Base-by-base conservation (phyloP, 2,113 vertebrate genomes). In the Neogobius melanostomus region DNA sequence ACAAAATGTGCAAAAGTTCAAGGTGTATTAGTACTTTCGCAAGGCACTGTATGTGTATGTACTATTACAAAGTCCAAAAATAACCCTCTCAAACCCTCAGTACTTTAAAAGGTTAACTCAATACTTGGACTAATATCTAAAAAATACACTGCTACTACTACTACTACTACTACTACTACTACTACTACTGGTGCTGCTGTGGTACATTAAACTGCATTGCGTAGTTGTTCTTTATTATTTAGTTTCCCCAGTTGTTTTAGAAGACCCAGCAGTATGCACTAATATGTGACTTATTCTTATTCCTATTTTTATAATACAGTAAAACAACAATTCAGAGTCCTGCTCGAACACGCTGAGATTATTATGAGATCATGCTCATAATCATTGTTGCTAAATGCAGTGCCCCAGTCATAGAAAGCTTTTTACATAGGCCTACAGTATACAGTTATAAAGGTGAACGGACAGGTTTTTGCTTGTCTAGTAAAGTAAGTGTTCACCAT, bases 401-500 rank as follows among this genome's bases (percentile, higher is more conserved):
- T 36, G 36, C 28, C 56, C 28, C 11, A 59, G 14, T 59, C 11
- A 42, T 7, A 59, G 14, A 11, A 42, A 6, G 28, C 56, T 42
- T 14, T 59, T 59, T 21, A 42, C 28, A 59, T 59, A 1, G 28
- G 28, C 28, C 28, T 54, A 11, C 52, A 21, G 52, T 59, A 59
- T 42, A 42, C 28, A 42, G 28, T 59, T 21, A 59, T 59, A 59
- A 59, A 59, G 56, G 56, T 59, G 11, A 36, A 44, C 14, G 8
- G 59, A 45, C 59, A 61, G n/a, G 59, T 44, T 44, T 61, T 43
- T 16, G 36, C 42, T 61, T 61, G 59, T 45, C 42, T 44, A 61
- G 42, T 44, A 44, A 16, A 28, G 17, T 21, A 57, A 36, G 54
- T 57, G 10, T 57, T 42, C 56, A 36, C 7, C 56, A 14, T 59